Base-by-base conservation (phyloP, 1,140 invertebrate genomes). In the Pantala flavescens region DNA sequence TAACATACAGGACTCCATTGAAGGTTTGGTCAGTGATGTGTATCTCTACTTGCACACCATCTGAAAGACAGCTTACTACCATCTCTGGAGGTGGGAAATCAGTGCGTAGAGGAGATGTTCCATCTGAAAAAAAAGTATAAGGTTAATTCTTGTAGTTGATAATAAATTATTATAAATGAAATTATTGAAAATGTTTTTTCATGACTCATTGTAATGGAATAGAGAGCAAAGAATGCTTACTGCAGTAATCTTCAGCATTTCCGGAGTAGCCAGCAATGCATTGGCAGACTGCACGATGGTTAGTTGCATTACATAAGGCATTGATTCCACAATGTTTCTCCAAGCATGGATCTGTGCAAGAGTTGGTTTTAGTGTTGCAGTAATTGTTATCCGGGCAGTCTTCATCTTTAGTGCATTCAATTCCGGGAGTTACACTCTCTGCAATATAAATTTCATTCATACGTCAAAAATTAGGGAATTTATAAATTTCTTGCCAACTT, bases 1-100 rank as follows among this genome's bases (percentile, higher is more conserved):
- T 97, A 0, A 97, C 95, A 78, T 97, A 97, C 0, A 97, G 83
- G 0, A 97, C 90, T 5, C 95, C 95, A 78, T 96, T 94, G 81
- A 96, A 97, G 71, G 91, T 92, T 78, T 90, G 84, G 81, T 90
- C 86, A 75, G 87, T 88, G 49, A 95, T 89, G 78, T 91, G 88
- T 72, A 96, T 90, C 79, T 92, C 89, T 0, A 97, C 93, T 80
- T 94, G 91, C 0, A 97, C 92, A 36, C 95, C 95, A 82, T 97
- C 94, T 19, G 94, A 94, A 43, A 96, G 81, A 83, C 95, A 97
- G 79, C 90, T 92, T 36, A 97, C 94, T 43, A 88, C 87, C 88
- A 96, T 92, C 73, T 93, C 91, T 11, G 93, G 92, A 77, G 87
- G 85, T 12, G 93, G 93, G 87, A 95, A 94, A 78, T 94, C 93